A percentile compares a stretch with the other conserved stretches of the same genome.
These are phyloP conservation scores for Mesopsocus fuscifrons DNA, from an alignment of 2,888 invertebrate genomes.

Conservation along the genomic window DNA sequence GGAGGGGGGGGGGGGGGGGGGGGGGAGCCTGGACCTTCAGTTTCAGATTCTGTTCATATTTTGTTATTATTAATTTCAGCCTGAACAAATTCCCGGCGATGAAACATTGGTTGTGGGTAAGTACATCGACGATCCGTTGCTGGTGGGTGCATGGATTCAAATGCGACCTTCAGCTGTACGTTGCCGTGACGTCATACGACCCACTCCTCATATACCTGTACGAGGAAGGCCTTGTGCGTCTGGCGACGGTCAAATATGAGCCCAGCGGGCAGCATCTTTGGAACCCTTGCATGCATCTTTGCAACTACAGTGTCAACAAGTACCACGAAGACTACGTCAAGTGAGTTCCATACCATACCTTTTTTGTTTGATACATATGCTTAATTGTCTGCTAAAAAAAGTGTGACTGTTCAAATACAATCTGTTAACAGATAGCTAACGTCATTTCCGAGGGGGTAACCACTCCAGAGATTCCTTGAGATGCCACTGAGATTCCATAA, in stretches of 20 bases:
- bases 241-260: constrained; percentile 91
- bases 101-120: constrained; percentile 82
- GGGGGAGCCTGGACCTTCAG: no score
- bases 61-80: constrained; percentile 31
- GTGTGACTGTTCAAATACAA: no score
- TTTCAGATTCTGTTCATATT: no score
- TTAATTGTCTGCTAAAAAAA: no score
- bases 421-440: no score
- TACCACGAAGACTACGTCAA: constrained; percentile 90
- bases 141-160: constrained; percentile 82
- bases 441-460: no score
- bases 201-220: constrained; percentile 87
- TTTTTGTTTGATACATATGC: no score
- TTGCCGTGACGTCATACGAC: constrained; percentile 86
- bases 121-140: constrained; percentile 68
- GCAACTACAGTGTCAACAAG: constrained; percentile 97
- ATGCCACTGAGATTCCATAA: no score
- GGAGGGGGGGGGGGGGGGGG: no score
- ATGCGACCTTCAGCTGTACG: constrained; percentile 89
- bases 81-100: constrained; percentile 76
- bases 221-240: constrained; percentile 86
- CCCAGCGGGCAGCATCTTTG: constrained; percentile 80
- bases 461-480: no score
- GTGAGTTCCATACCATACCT: no score
- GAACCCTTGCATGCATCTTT: constrained; percentile 93